Evolutionary conservation across 2,888 invertebrate species (phyloP), one percentile per base, ranked within the genome.

Genomic region (Papilio elwesi): DNA sequence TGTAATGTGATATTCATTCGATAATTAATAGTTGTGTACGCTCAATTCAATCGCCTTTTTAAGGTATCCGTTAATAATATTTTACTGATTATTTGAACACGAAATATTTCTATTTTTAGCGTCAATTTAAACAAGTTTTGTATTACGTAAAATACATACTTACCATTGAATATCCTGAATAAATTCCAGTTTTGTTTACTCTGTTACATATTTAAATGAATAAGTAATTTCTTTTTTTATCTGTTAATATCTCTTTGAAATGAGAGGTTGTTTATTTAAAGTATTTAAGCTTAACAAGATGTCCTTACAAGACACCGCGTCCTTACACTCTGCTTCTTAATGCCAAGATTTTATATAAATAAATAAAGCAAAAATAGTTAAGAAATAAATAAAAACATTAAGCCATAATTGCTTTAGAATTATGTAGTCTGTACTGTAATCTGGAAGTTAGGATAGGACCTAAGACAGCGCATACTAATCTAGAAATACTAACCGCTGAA

Each of bases 81-180:
- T 49, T 1, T 49, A 49, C 11, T 49, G 49, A 55, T 26, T 26
- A 26, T 26, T n/a, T 10, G 11, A 8, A 55, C 16, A 15, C 55
- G 15, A 55, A 47, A 63, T 10, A 47, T 15, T 10, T 63, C 38
- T 63, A 63, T 63, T 15, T 63, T 15, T 63, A 63, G 38, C 3
- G 15, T 43, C 15, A 62, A 6, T 11, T 63, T 6, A 47, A 63
- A 47, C 11, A 15, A 63, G 10, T 15, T 63, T 15, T 11, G 15
- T 43, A 43, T 47, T 63, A 63, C 47, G 11, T 47, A 15, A 38
- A 55, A 16, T 16, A 55, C 15, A 15, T 55, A 1, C 1, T 55
- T 55, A 3, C 10, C 15, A 55, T 6, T 47, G 43, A 15, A 63
- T 47, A 3, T n/a, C 6, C n/a, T 63, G 62, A n/a, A n/a, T 11